Percentiles rank a stretch among this genome's conserved stretches.
phyloP scores from a whole-genome alignment of 1,140 invertebrate species.

The Cotesia typhae region DNA sequence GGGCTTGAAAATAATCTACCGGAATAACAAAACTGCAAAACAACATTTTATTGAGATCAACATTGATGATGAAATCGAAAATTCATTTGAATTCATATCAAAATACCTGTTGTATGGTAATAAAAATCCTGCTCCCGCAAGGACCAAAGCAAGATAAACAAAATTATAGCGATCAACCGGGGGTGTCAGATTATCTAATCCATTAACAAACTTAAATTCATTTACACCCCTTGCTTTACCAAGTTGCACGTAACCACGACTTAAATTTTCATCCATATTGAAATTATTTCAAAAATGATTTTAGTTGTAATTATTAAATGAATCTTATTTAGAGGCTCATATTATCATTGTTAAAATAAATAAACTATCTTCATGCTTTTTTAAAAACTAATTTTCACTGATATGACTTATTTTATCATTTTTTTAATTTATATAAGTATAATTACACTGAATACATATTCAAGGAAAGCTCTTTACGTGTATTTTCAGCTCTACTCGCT shows the following conservation, averaged over 20 bases:
- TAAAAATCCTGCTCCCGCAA: constrained; percentile 89
- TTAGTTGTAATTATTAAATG: background rate
- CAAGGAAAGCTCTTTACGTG: constrained; percentile 11
- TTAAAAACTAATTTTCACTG: background rate
- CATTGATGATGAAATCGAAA: background rate
- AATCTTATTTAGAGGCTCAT: background rate
- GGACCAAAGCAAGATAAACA: constrained; percentile 81
- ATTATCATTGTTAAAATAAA: background rate
- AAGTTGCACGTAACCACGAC: constrained; percentile 73
- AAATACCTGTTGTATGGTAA: constrained; percentile 87
- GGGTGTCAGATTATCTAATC: constrained; percentile 70
- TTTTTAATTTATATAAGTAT: background rate
- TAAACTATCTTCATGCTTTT: background rate
- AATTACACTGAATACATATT: constrained; percentile 18
- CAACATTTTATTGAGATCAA: constrained; percentile 14
- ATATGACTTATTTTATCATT: constrained; percentile 27
- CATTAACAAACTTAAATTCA: constrained; percentile 67
- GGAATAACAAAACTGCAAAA: constrained; percentile 85
- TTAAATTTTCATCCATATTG: constrained; percentile 74
- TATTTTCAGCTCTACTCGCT: constrained; percentile 30
- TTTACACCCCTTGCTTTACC: constrained; percentile 67
- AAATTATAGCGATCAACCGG: constrained; percentile 80
- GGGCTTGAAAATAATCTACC: constrained; percentile 86
- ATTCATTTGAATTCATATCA: background rate
- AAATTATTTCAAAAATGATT: background rate